A percentile compares a stretch with the other conserved stretches of the same genome.
phyloP scores from a whole-genome alignment of 2,113 vertebrate species.

The Toxotes chatareus region DNA sequence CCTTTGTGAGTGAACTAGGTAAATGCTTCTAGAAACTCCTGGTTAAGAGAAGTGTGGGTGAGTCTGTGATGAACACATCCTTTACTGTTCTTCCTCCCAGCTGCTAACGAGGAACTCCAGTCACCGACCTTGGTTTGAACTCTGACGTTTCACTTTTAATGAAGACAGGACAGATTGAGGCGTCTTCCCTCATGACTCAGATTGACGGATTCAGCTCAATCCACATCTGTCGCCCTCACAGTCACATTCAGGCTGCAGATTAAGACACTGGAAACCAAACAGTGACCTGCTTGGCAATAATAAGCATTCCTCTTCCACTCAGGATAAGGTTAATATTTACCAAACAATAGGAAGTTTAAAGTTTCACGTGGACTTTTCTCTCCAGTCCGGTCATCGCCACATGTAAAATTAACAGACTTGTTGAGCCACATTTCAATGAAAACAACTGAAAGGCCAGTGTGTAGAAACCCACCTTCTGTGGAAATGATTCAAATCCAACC shows the following conservation, averaged over 20 bases:
- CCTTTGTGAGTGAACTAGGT: background rate
- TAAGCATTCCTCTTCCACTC: background rate
- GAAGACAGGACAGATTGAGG: background rate
- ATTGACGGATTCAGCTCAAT: background rate
- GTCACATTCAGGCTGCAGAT: background rate
- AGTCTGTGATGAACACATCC: background rate
- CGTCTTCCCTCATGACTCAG: background rate
- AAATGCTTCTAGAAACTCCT: background rate
- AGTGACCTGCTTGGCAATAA: background rate
- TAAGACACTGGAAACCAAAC: background rate
- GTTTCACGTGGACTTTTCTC: background rate
- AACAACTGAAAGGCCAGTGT: too few relatives aligned
- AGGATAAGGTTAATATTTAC: background rate
- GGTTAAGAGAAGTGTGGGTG: background rate
- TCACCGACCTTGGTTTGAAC: background rate
- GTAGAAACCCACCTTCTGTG: too few relatives aligned
- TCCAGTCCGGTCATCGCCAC: background rate
- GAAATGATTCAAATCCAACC: too few relatives aligned
- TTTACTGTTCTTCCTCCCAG: background rate
- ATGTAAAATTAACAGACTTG: background rate
- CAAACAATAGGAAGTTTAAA: background rate
- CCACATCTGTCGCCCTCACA: background rate
- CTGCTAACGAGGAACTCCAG: background rate
- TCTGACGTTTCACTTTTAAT: background rate
- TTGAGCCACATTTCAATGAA: too few relatives aligned